Evolutionary conservation across 2,797 vertebrate species (phyloP).

Genomic region (Premnoplex brunnescens): DNA sequence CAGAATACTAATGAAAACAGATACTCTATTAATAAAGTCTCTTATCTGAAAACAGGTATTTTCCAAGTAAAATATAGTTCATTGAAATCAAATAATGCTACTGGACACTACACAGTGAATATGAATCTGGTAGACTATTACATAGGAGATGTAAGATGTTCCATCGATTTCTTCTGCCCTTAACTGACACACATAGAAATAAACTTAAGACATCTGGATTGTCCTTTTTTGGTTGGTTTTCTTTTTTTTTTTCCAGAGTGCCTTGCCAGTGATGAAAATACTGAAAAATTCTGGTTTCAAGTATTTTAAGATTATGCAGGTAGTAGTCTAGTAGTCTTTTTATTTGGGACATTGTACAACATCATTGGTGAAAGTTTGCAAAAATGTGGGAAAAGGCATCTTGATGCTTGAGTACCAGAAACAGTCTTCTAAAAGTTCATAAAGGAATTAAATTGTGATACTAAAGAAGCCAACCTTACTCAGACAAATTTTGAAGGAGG

Average conservation of each 20-base stretch:
- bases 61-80: not conserved
- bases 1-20: not conserved
- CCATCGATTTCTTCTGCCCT: not conserved
- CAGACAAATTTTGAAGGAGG: not conserved
- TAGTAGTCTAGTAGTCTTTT: not conserved
- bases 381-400: not conserved
- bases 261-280: not conserved
- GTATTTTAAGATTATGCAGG: not conserved
- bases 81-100: not conserved
- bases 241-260: not conserved
- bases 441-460: not conserved
- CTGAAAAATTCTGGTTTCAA: not conserved
- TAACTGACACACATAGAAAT: not conserved
- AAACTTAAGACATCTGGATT: not conserved
- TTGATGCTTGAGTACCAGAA: not conserved
- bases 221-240: not conserved
- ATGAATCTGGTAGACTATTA: not conserved
- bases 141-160: not conserved
- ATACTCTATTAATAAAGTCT: not conserved
- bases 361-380: not conserved
- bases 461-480: not conserved
- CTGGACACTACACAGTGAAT: not conserved
- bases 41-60: not conserved
- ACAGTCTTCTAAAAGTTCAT: not conserved
- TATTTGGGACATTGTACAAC: not conserved